Evolutionary conservation across 2,888 invertebrate genomes (phyloP).

Genomic region (Drosophila merina): DNA sequence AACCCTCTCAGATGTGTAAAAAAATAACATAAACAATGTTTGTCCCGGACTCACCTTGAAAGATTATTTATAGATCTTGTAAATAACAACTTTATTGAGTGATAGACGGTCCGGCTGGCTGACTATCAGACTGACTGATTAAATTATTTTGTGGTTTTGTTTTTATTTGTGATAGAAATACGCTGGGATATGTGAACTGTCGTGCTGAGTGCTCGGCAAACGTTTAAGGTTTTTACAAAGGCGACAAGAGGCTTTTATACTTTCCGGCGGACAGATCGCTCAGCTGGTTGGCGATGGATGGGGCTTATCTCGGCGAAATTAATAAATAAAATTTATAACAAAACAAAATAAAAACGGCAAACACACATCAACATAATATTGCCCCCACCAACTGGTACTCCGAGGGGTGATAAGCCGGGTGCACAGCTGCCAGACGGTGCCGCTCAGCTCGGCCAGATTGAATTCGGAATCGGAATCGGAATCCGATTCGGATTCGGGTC

Average conservation of each 20-base stretch:
- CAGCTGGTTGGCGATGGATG: constrained; percentile 30
- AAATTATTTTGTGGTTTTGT: not conserved
- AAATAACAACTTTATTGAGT: constrained; percentile 50
- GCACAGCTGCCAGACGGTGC: constrained; percentile 49
- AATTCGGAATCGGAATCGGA: constrained; percentile 10
- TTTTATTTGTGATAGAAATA: constrained; percentile 5
- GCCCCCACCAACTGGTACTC: constrained; percentile 32
- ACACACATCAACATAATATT: constrained; percentile 38
- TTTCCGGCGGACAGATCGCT: constrained; percentile 16
- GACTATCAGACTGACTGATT: constrained; percentile 18
- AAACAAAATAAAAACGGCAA: constrained; percentile 41
- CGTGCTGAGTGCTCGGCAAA: constrained; percentile 36
- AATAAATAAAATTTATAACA: constrained; percentile 40
- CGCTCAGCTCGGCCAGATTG: constrained; percentile 7
- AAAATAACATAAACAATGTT: constrained; percentile 1
- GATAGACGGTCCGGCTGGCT: constrained; percentile 12
- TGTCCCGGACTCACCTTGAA: constrained; percentile 51
- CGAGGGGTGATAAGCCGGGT: constrained; percentile 34
- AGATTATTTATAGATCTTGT: constrained; percentile 52
- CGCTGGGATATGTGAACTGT: constrained; percentile 30
- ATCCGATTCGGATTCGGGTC: not conserved
- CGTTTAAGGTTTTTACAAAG: constrained; percentile 61
- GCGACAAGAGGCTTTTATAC: constrained; percentile 62
- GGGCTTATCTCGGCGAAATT: constrained; percentile 58
- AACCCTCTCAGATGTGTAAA: not conserved